Evolutionary conservation across 2,888 invertebrate genomes (phyloP).

Genomic region (Zaprionus lineosus): DNA sequence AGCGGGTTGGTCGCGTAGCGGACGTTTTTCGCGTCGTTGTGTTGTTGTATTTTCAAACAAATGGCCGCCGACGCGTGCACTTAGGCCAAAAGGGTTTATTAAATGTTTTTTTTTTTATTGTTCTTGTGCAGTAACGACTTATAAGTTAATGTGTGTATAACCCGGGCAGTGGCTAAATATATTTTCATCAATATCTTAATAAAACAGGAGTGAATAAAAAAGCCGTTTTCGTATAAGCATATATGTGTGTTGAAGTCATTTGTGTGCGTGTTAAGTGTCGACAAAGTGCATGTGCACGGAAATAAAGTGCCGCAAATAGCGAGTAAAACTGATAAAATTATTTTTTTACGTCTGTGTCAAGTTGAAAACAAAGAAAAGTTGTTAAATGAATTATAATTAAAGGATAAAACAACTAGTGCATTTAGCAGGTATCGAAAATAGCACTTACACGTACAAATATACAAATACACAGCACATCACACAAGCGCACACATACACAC

Average conservation of each 20-base stretch:
- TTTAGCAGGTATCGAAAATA: constrained; percentile 24
- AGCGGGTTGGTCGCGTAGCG: constrained; percentile 47
- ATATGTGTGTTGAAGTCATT: constrained; percentile 17
- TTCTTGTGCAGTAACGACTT: constrained; percentile 18
- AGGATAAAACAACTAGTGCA: constrained; percentile 21
- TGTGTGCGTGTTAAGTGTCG: constrained; percentile 37
- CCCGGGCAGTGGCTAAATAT: constrained; percentile 7
- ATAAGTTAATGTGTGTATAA: constrained; percentile 1
- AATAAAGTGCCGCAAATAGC: constrained; percentile 53
- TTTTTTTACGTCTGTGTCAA: background rate
- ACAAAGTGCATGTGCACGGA: constrained; percentile 61
- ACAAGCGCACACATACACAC: background rate
- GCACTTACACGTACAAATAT: too few relatives aligned
- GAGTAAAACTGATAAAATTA: constrained; percentile 24
- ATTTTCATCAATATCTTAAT: constrained; percentile 4
- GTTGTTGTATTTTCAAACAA: constrained; percentile 52
- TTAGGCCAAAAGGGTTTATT: constrained; percentile 22
- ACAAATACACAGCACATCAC: background rate
- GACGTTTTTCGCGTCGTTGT: constrained; percentile 44
- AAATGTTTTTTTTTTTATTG: constrained; percentile 10
- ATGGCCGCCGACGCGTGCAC: constrained; percentile 59
- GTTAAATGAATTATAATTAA: constrained; percentile 19
- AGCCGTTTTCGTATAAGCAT: constrained; percentile 26
- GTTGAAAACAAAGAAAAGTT: constrained; percentile 4
- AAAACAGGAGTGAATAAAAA: constrained; percentile 33